Evolutionary conservation across 2,888 invertebrate species (phyloP), one percentile per base, ranked within the genome.

Genomic region (Tillus elongatus): DNA sequence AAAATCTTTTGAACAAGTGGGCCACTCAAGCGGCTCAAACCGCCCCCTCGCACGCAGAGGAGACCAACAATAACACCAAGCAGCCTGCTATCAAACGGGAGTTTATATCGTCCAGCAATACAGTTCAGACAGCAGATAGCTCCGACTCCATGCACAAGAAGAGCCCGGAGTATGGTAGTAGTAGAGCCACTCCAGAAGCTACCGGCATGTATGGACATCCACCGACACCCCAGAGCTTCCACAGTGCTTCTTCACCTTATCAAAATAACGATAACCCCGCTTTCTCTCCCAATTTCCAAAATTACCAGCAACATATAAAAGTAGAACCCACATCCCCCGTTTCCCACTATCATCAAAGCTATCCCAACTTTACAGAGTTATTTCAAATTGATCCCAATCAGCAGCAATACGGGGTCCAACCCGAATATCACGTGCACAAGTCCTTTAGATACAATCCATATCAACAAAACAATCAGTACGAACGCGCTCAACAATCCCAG

Each of bases 1-100:
- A 84, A 57, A 82, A 82, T 58, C 68, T 83, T 51, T 68, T 82
- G 56, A 77, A 74, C 46, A 81, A 80, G 66, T 84, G 84, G 84
- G 77, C 76, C 35, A 74, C 71, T 31, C 77, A 70, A 51, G 61
- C 67, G 16, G 73, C 71, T 31, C 76, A 70, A 51, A 60, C 67
- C 15, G 72, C 56, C 2, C 47, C 52, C n/a, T 38, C 55, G 13
- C 50, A 58, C 28, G 44, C 51, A 60, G 75, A 75, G 55, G 72
- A 74, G 47, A 75, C 77, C 45, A 81, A 82, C 64, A 80, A 80
- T 66, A 72, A 68, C 52, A 69, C 62, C 43, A 53, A 53, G 36
- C 15, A 64, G 43, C 37, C 38, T 28, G 58, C 64, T 45, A 65
- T 60, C 58, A 55, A 75, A 74, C 73, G 70, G 74, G 67, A 75